Percentiles rank a stretch among this genome's conserved stretches.
These are phyloP conservation scores for Isotomurus palustris DNA, from an alignment of 2,888 invertebrate genomes.

Conservation along the genomic window DNA sequence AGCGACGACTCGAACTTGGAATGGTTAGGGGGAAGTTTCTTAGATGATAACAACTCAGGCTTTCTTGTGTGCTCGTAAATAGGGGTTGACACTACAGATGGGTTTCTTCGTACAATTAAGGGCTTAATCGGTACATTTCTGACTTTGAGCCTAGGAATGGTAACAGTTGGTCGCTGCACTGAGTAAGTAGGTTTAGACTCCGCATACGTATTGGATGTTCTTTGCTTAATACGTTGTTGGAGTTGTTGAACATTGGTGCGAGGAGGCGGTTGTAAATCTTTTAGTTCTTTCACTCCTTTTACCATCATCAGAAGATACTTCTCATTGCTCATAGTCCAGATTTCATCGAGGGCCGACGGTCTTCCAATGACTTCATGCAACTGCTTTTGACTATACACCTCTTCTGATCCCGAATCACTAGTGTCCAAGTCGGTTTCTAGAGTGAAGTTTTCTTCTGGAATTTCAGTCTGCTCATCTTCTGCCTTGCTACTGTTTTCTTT, in stretches of 20 bases:
- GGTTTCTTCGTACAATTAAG: constrained; percentile 26
- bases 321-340: constrained; percentile 43
- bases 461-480: neutral
- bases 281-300: constrained; percentile 36
- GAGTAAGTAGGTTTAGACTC: constrained; percentile 13
- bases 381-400: constrained; percentile 37
- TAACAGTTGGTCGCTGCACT: constrained; percentile 1
- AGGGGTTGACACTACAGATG: too few species aligned
- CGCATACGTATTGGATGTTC: too few species aligned
- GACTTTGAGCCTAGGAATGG: constrained; percentile 27
- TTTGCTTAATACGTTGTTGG: neutral
- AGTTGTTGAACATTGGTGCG: neutral
- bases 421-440: constrained; percentile 80
- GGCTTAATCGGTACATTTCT: constrained; percentile 26
- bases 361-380: constrained; percentile 30
- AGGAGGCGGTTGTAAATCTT: constrained; percentile 30
- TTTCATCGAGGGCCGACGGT: constrained; percentile 26
- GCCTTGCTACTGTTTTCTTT: constrained; percentile 6
- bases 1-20: too few species aligned
- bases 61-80: too few species aligned
- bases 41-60: too few species aligned
- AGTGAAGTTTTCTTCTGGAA: constrained; percentile 9
- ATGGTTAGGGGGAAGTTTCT: too few species aligned
- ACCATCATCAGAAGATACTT: constrained; percentile 38
- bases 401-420: constrained; percentile 50